Base-by-base conservation (phyloP, 2,113 vertebrate species). In the Anhinga rufa region DNA sequence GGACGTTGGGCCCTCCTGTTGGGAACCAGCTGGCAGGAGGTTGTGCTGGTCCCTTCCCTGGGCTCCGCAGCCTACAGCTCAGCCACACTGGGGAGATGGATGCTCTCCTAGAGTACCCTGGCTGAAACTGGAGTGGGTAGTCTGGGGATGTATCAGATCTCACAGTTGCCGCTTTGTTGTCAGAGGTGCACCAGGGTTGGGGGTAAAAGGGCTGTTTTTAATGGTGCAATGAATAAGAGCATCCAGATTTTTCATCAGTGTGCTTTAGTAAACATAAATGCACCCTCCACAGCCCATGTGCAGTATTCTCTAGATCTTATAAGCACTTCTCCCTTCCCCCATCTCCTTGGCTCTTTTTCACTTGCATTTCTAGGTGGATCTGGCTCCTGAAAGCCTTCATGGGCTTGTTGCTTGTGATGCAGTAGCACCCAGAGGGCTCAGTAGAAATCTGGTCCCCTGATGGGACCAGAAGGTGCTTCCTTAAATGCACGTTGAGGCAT, bases 1-100 rank as follows among this genome's bases (percentile, higher is more conserved):
- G 13, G 10, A 2, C 0, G 4, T 4, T 62, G 71, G 22, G 1
- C 3, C 19, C 36, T 48, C 68, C 22, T 0, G 0, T 29, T 48
- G 44, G 15, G 34, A 88, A 15, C 17, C 48, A 26, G 19, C 17
- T 54, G 42, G 42, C 14, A 55, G 65, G 19, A 58, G 34, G 17
- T 51, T 55, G 22, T 25, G 34, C 34, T 58, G 31, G 15, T 19
- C 34, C 49, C 54, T 77, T 48, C 31, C 38, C 44, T 28, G 70
- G 25, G 54, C 28, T 54, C 29, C 34, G 65, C 46, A 66, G 10
- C 34, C 29, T 82, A 29, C 16, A 51, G 26, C 19, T 71, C 21
- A 34, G 42, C 29, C 36, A 10, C 0, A 1, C 0, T 14, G 31
- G 44, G 57, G 26, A 31, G 11, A 12, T 46, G 58, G 64, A 17